Evolutionary conservation across 2,797 vertebrate species (phyloP).

Genomic region (Morelia viridis): DNA sequence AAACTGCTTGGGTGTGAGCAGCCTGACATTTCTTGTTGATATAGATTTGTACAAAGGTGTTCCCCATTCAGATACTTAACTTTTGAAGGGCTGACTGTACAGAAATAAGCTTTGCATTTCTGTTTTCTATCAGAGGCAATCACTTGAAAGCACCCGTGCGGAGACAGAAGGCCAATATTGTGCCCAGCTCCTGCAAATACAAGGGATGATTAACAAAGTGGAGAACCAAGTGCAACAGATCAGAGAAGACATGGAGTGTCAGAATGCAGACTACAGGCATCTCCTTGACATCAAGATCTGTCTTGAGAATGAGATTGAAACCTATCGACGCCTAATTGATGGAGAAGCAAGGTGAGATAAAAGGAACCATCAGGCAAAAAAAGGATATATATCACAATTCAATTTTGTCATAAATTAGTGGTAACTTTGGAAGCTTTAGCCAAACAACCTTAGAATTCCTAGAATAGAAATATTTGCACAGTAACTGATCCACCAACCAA

Average conservation of each 20-base stretch:
- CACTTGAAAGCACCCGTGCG: constrained; percentile 64
- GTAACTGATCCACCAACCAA: background rate
- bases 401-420: background rate
- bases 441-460: background rate
- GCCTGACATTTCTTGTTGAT: background rate
- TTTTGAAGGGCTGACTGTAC: background rate
- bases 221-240: constrained; percentile 71
- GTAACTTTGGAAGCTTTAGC: background rate
- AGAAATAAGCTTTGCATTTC: background rate
- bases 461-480: background rate
- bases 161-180: constrained; percentile 69
- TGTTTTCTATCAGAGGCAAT: constrained; percentile 62
- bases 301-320: constrained; percentile 68
- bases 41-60: background rate
- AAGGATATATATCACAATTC: background rate
- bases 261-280: constrained; percentile 64
- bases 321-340: constrained; percentile 68
- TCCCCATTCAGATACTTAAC: background rate
- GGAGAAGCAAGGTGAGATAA: constrained; percentile 59
- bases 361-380: background rate
- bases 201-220: constrained; percentile 59
- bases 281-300: constrained; percentile 71
- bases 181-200: constrained; percentile 59
- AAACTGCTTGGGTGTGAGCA: background rate
- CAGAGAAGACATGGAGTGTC: constrained; percentile 64